Evolutionary conservation across 1,140 invertebrate species (phyloP).

Genomic region (Neomicropteryx cornuta): DNA sequence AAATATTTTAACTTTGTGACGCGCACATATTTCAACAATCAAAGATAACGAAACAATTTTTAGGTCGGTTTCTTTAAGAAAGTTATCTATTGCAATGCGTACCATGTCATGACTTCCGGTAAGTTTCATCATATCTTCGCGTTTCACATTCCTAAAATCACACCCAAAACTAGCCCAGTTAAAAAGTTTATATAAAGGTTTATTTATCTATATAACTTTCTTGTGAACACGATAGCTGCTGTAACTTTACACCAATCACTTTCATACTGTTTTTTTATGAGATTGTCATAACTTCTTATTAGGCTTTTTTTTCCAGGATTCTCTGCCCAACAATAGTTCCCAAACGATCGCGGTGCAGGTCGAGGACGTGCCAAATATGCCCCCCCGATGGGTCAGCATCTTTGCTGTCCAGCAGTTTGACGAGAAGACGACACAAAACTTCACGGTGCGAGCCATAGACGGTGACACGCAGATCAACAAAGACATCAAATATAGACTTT

Average conservation of each 20-base stretch:
- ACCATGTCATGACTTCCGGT: too few relatives aligned
- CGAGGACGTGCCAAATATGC: constrained; percentile 36
- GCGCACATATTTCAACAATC: neutral
- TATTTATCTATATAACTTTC: constrained; percentile 3
- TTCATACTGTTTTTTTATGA: constrained; percentile 1
- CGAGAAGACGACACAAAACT: constrained; percentile 32
- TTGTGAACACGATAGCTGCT: constrained; percentile 6
- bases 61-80: too few relatives aligned
- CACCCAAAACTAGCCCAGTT: neutral
- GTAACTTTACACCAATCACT: constrained; percentile 1
- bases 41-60: too few relatives aligned
- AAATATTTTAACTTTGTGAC: neutral
- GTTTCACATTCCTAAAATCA: neutral
- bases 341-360: constrained; percentile 38
- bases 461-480: constrained; percentile 41
- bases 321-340: constrained; percentile 27
- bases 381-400: constrained; percentile 38
- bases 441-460: constrained; percentile 38
- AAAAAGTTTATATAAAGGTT: neutral
- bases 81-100: too few relatives aligned
- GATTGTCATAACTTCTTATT: constrained; percentile 3
- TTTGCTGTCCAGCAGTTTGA: constrained; percentile 38
- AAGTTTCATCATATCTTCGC: too few relatives aligned
- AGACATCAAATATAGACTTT: constrained; percentile 34
- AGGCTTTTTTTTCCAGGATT: constrained; percentile 26